phyloP scores from a whole-genome alignment of 2,888 invertebrate genomes.

The Desoria tigrina region DNA sequence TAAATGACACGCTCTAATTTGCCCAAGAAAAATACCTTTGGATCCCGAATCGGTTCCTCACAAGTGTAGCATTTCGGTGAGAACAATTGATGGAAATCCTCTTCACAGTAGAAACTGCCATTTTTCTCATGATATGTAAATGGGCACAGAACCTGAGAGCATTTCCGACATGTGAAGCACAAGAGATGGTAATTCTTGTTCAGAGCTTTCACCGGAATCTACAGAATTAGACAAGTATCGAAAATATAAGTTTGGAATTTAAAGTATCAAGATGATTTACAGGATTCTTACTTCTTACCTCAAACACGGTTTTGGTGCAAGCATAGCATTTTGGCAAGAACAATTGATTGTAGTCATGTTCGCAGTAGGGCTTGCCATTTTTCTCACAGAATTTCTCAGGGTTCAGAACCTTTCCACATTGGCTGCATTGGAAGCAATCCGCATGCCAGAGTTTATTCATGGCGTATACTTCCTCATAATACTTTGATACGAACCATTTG shows the following conservation, averaged over 20 bases:
- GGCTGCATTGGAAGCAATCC: slow-evolving; percentile 47
- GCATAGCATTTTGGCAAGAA: slow-evolving; percentile 46
- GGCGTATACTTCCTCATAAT: slow-evolving; percentile 35
- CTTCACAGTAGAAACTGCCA: slow-evolving; percentile 46
- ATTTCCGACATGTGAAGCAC: slow-evolving; percentile 52
- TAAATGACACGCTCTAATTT: too few species aligned
- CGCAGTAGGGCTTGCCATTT: slow-evolving; percentile 46
- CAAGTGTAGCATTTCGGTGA: slow-evolving; percentile 49
- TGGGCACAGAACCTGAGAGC: slow-evolving; percentile 48
- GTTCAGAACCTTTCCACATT: slow-evolving; percentile 41
- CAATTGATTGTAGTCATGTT: slow-evolving; percentile 46
- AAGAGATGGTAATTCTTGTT: slow-evolving; percentile 46
- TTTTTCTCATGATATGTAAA: slow-evolving; percentile 45
- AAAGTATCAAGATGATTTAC: slow-evolving; percentile 1
- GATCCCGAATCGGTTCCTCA: slow-evolving; percentile 43
- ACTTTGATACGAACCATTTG: slow-evolving; percentile 16
- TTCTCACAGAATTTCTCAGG: slow-evolving; percentile 43
- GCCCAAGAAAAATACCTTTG: slow-evolving; percentile 39
- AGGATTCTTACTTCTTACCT: slow-evolving; percentile 29
- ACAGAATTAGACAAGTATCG: too few species aligned
- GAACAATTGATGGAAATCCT: slow-evolving; percentile 45
- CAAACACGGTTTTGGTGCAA: slow-evolving; percentile 47
- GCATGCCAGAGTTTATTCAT: slow-evolving; percentile 42
- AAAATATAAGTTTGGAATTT: slow-evolving; percentile 3
- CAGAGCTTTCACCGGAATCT: slow-evolving; percentile 43